Evolutionary conservation across 2,797 vertebrate genomes (phyloP).

Genomic region (Dermochelys coriacea): DNA sequence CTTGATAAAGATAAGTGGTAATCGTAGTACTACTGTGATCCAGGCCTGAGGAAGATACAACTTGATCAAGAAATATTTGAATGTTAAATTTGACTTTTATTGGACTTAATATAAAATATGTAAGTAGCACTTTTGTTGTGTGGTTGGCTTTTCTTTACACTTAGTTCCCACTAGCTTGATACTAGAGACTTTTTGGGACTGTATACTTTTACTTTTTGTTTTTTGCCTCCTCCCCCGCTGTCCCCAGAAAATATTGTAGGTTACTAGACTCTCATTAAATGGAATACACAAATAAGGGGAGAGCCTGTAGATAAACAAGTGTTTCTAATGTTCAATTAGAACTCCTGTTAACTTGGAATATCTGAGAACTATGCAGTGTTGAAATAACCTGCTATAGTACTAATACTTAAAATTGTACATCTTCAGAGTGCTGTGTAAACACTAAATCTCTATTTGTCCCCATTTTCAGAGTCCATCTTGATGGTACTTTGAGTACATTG

Average conservation of each 20-base stretch:
- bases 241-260: neutral
- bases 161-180: neutral
- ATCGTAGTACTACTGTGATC: neutral
- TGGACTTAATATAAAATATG: neutral
- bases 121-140: neutral
- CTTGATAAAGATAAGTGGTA: neutral
- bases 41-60: neutral
- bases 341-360: constrained; percentile 60
- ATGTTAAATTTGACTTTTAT: neutral
- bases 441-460: rapidly evolving
- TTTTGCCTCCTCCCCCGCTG: neutral
- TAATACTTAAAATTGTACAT: neutral
- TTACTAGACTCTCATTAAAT: neutral
- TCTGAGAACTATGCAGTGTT: constrained; percentile 44
- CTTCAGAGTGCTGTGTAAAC: neutral
- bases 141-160: no score
- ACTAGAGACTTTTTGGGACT: neutral
- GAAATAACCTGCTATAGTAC: neutral
- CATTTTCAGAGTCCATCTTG: neutral
- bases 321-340: constrained; percentile 37
- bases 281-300: neutral
- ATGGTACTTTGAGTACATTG: neutral
- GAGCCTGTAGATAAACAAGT: neutral
- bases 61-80: neutral
- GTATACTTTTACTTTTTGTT: neutral